phyloP scores from a whole-genome alignment of 2,797 vertebrate genomes.

The Lithobates pipiens region DNA sequence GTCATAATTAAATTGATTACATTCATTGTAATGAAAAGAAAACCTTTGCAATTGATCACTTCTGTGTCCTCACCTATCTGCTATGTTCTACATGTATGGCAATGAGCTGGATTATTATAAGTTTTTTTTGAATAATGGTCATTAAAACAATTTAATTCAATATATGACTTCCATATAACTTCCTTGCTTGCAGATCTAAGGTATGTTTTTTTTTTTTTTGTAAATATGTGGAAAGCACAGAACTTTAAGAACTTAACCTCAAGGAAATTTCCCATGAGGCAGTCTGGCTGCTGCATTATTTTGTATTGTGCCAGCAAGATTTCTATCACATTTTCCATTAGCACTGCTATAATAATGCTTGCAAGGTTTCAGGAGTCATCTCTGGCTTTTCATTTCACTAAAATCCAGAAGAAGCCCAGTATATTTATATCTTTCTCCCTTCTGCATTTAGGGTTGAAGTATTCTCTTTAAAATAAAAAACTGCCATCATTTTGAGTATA shows the following conservation, averaged over 20 bases:
- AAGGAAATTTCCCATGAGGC: conserved; percentile 36
- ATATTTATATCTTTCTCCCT: not conserved
- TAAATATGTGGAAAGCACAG: not conserved
- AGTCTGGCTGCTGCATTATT: conserved; percentile 38
- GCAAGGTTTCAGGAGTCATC: conserved; percentile 23
- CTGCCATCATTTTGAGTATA: no score
- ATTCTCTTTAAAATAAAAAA: no score
- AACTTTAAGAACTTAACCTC: conserved; percentile 24
- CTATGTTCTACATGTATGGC: no score
- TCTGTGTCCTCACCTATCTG: no score
- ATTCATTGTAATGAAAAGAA: no score
- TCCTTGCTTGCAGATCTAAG: not conserved
- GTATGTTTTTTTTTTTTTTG: not conserved
- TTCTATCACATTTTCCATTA: conserved; percentile 45
- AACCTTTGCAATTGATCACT: no score
- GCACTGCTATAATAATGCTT: conserved; percentile 27
- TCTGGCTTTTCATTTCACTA: not conserved
- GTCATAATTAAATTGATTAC: no score
- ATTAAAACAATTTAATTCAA: not conserved
- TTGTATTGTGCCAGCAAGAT: conserved; percentile 35
- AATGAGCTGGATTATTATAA: no score
- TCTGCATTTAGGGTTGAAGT: not conserved
- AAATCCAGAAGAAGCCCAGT: not conserved
- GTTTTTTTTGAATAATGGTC: not conserved
- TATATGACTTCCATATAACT: not conserved